Conservation (phyloP, 1,140 invertebrate genomes). For the Mylabris phalerata region DNA sequence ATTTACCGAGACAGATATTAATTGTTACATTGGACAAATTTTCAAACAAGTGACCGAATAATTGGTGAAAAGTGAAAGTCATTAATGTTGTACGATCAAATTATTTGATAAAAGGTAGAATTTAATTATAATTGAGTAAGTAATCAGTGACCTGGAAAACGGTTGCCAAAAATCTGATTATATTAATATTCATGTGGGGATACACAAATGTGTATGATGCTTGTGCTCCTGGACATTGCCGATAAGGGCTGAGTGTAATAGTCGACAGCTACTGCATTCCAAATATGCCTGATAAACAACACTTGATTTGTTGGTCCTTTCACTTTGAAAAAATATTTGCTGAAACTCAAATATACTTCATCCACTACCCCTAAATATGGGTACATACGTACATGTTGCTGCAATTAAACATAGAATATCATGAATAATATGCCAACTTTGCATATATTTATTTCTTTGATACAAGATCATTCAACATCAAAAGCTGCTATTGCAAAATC, state of each 20-base stretch:
- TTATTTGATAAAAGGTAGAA: slow-evolving; percentile 17
- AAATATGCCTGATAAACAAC: slow-evolving; percentile 19
- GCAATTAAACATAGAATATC: too few species aligned
- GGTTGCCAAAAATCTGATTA: slow-evolving; percentile 16
- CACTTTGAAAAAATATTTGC: slow-evolving; percentile 17
- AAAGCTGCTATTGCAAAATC: too few species aligned
- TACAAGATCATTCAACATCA: too few species aligned
- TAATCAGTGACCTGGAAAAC: slow-evolving; percentile 16
- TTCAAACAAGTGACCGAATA: slow-evolving; percentile 14
- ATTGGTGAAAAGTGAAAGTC: slow-evolving; percentile 12
- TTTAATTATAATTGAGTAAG: slow-evolving; percentile 18
- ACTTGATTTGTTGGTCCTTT: slow-evolving; percentile 18
- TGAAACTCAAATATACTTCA: background rate
- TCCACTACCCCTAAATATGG: too few species aligned
- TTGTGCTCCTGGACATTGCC: slow-evolving; percentile 16
- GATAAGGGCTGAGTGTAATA: slow-evolving; percentile 15
- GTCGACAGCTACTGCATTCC: slow-evolving; percentile 17
- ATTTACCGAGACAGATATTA: slow-evolving; percentile 6
- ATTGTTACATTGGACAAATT: slow-evolving; percentile 9
- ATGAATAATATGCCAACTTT: too few species aligned
- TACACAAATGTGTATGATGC: slow-evolving; percentile 17
- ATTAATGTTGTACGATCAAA: slow-evolving; percentile 14
- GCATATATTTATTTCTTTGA: too few species aligned
- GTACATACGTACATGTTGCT: too few species aligned
- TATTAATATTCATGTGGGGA: slow-evolving; percentile 19